Evolutionary conservation across 2,888 invertebrate species (phyloP), one percentile per base, ranked within the genome.

Genomic region (Drosophila quasianomalipes): DNA sequence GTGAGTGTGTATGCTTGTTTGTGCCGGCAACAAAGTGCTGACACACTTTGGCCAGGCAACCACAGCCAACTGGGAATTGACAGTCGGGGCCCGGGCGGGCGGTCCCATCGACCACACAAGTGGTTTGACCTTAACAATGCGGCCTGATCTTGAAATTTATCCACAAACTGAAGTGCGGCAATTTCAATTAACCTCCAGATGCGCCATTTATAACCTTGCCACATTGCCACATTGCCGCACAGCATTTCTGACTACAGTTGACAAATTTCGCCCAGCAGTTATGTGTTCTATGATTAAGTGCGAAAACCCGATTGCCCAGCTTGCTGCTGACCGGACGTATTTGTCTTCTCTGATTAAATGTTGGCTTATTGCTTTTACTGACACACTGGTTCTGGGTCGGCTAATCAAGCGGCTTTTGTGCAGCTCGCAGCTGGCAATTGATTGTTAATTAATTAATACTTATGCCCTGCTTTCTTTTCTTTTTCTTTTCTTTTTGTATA

Each of bases 121-220:
- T 87, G 87, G 89, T 90, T 90, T 90, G 89, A 87, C 91, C 87
- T 87, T 90, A 75, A 37, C 53, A 47, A 37, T 44, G 49, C 28
- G 28, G 35, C 57, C 63, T 64, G 85, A 85, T 87, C 85, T 85
- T 85, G 90, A 85, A 85, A 71, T 60, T 37, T 28, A 41, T 54
- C 39, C 44, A 51, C 37, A 58, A 33, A 47, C 37, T 55, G 59
- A 55, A 73, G 60, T 64, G 75, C 57, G 44, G 75, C 86, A 76
- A 70, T 85, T 88, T 74, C 89, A 85, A 86, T 86, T 86, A 90
- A 90, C 85, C 85, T 69, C 55, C 28, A 89, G 71, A 66, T 63
- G 53, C 39, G 55, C 60, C 59, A 72, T 64, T 66, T 72, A 65
- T 73, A 73, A 74, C 76, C 83, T 70, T 49, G 59, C 61, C 35